Percentiles rank a stretch among this genome's conserved stretches.
phyloP scores from a whole-genome alignment of 2,797 vertebrate species.

The Vireo griseus region DNA sequence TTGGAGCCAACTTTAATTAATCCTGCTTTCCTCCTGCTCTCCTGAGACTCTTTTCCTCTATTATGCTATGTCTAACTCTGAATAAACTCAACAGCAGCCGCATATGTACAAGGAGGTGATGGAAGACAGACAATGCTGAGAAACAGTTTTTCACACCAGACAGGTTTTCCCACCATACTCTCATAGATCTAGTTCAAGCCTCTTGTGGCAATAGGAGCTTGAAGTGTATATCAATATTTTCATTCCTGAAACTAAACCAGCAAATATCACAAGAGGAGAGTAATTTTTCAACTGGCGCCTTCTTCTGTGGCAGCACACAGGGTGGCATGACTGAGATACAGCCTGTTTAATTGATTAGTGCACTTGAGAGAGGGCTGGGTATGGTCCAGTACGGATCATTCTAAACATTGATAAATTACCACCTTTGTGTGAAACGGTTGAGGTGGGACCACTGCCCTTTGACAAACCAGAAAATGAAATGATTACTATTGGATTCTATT shows the following conservation, averaged over 20 bases:
- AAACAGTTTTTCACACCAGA: constrained; percentile 8
- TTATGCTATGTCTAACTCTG: background rate
- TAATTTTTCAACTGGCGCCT: constrained; percentile 55
- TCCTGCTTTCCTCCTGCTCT: background rate
- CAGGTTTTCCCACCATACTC: background rate
- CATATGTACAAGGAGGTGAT: background rate
- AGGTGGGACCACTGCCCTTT: constrained; percentile 85
- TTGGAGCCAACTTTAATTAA: background rate
- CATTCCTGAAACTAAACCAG: constrained; percentile 14
- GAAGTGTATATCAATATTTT: constrained; percentile 52
- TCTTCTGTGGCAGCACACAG: constrained; percentile 48
- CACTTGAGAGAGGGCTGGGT: constrained; percentile 68
- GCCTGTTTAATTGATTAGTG: constrained; percentile 71
- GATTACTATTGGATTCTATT: constrained; percentile 89
- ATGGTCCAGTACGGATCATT: constrained; percentile 71
- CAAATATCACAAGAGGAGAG: constrained; percentile 47
- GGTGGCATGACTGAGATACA: constrained; percentile 39
- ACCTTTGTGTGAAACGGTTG: constrained; percentile 85
- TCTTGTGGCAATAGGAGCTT: background rate
- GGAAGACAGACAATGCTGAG: background rate
- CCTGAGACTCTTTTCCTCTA: background rate
- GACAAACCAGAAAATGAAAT: constrained; percentile 96
- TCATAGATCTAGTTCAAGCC: background rate
- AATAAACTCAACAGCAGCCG: background rate
- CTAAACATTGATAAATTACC: constrained; percentile 85